Base-by-base conservation (phyloP, 2,888 invertebrate species). In the Eupithecia subfuscata region DNA sequence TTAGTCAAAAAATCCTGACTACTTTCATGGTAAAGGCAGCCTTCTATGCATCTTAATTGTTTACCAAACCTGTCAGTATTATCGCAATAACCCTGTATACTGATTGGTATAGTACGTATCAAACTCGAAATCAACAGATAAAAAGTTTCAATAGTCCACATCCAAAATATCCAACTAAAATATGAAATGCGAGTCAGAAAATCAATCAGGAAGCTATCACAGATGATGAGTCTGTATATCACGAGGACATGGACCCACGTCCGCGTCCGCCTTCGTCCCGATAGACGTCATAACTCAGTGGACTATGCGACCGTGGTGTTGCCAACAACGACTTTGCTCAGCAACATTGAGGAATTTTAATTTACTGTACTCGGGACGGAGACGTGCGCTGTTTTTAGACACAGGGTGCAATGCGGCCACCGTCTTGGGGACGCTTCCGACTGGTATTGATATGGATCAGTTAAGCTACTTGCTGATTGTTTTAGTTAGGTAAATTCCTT, bases 231-330 rank as follows among this genome's bases (percentile, higher is more conserved):
- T 43, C 25, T 40, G 16, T 68, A 68, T 7, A 45, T 68, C 68
- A 68, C 16, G 22, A 68, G 43, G 74, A 76, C 74, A 56, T 56
- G 56, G 56, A 25, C 60, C 60, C 60, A 25, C 60, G 25, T 60
- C 14, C 60, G 25, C 25, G 4, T 60, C 37, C 16, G 64, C 65
- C 74, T 73, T 40, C 43, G 37, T 25, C 52, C 68, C n/a, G 16
- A 12, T 71, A 64, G 69, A 69, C 70, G 70, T 76, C 71, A 76
- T 76, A 76, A 76, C 76, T 76, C 65, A 71, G 43, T 22, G 48
- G 63, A 68, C 65, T 67, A 67, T 37, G 68, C 25, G 22, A 25
- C 43, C 14, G 12, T 22, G 22, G 63, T 71, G 70, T 30, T 71
- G 70, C 70, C 70, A 71, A 43, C 70, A 22, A 43, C 1, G 34